Evolutionary conservation across 1,140 invertebrate species (phyloP), one percentile per base, ranked within the genome.

Genomic region (Drosophila parvula): DNA sequence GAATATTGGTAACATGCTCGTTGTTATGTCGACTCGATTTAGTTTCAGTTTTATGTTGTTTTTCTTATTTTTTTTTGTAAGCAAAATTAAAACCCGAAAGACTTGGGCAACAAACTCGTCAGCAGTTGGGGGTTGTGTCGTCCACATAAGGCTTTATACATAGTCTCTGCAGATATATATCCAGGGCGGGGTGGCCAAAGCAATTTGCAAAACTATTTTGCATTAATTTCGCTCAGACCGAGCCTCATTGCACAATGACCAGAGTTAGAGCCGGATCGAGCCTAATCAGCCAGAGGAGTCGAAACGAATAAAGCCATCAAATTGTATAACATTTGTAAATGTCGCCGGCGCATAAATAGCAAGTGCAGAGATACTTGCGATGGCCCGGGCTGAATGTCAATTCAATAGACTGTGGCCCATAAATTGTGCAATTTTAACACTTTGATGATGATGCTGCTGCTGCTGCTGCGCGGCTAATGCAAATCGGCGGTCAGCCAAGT

Each of bases 41-140:
- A 88, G 83, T 68, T 76, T 79, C 83, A 82, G 56, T 60, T 74
- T 67, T 67, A n/a, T 10, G 27, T 16, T 56, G 53, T 65, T 57
- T 68, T 41, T 36, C n/a, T n/a, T n/a, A n/a, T 22, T 53, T 48
- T 60, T 38, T 45, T 22, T 28, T 5, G 56, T 78, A 73, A 82
- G 74, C 69, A 69, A 34, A 55, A 27, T 22, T 40, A 3, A 55
- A 86, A 88, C 79, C 57, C 75, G 83, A 65, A 86, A 71, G 51
- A 75, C 82, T 86, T 86, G 41, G 55, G 79, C 83, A 88, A 86
- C 83, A 60, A 73, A 77, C 85, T 86, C 74, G 76, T 78, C 74
- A 78, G 74, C 74, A 78, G 74, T 68, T 76, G 74, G 55, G 73
- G 74, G 74, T 78, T 78, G 74, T 69, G 74, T 70, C 75, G 74